Evolutionary conservation across 35 echinoderm and acorn worm species (phyloP).

Genomic region (Lytechinus variegatus): DNA sequence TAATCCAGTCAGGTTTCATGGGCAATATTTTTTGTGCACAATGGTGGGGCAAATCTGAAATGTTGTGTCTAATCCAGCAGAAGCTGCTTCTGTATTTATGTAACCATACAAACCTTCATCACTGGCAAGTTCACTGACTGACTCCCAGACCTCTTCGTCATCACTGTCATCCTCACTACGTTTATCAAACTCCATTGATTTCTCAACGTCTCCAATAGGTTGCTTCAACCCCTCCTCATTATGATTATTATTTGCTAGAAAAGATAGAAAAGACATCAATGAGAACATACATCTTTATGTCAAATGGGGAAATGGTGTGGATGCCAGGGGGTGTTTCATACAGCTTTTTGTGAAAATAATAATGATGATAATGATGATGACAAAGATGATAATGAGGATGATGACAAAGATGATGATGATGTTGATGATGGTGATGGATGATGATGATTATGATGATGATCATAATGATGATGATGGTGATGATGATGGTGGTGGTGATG

Average conservation of each 20-base stretch:
- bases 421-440: too few relatives aligned
- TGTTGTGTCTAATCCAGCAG: too few relatives aligned
- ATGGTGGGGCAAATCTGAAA: too few relatives aligned
- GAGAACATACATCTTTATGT: neutral
- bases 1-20: too few relatives aligned
- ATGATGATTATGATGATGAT: too few relatives aligned
- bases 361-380: neutral
- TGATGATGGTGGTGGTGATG: too few relatives aligned
- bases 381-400: neutral
- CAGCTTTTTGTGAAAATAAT: neutral
- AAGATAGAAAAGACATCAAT: neutral
- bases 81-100: too few relatives aligned
- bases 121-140: conserved; percentile 27
- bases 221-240: neutral
- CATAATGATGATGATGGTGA: too few relatives aligned
- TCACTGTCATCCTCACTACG: neutral
- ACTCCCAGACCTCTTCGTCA: neutral
- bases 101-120: conserved; percentile 31
- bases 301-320: neutral
- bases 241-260: neutral
- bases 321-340: neutral
- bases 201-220: neutral
- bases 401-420: neutral
- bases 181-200: neutral
- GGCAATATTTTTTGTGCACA: too few relatives aligned